A percentile compares a stretch with the other conserved stretches of the same genome.
Conservation (phyloP, 2,113 vertebrate species). For the Gracilinanus agilis region DNA sequence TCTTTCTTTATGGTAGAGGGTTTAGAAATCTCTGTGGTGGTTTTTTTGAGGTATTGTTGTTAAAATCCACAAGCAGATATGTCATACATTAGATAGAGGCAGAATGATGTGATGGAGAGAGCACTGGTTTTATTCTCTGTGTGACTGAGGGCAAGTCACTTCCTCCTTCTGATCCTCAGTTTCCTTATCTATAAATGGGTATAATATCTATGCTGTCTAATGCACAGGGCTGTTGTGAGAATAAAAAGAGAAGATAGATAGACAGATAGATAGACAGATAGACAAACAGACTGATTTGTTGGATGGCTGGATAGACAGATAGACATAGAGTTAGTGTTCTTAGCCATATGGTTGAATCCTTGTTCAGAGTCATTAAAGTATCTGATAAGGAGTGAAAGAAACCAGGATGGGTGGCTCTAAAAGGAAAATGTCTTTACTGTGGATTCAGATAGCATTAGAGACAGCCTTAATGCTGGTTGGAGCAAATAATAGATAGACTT, state of each 20-base stretch:
- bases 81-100: not conserved
- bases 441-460: not conserved
- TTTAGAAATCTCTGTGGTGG: fast-evolving
- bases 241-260: not conserved
- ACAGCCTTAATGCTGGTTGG: not conserved
- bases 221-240: not conserved
- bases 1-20: not conserved
- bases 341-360: not conserved
- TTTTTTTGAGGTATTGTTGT: not conserved
- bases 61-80: not conserved
- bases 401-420: not conserved
- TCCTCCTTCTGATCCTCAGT: not conserved
- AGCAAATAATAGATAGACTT: not conserved
- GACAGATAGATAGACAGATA: no score
- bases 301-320: no score
- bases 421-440: not conserved
- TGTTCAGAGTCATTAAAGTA: not conserved
- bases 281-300: no score
- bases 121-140: not conserved
- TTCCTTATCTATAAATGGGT: not conserved
- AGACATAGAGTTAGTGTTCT: not conserved
- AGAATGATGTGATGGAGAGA: not conserved
- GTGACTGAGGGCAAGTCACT: not conserved
- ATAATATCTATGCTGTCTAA: not conserved
- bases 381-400: not conserved